phyloP scores from a whole-genome alignment of 2,113 vertebrate species.

The Asarcornis scutulata region DNA sequence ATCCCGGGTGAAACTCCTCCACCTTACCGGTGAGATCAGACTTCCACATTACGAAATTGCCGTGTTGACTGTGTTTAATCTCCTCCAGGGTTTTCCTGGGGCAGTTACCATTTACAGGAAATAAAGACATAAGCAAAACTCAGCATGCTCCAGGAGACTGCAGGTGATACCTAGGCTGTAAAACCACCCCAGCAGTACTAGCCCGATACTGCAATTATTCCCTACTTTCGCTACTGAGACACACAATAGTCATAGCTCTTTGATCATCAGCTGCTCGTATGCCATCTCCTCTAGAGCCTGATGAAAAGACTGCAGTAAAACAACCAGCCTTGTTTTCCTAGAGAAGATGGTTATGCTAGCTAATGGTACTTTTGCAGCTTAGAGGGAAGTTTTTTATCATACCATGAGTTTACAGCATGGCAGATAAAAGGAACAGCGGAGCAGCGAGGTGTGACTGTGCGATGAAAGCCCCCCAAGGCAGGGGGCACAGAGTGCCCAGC shows the following conservation, averaged over 20 bases:
- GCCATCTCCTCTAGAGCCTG: background rate
- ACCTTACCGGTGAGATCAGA: constrained; percentile 14
- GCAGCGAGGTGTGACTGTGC: rapidly evolving
- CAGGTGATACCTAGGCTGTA: background rate
- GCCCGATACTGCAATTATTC: background rate
- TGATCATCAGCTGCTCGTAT: background rate
- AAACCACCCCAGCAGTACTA: background rate
- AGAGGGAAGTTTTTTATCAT: background rate
- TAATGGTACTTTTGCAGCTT: background rate
- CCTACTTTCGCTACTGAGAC: background rate
- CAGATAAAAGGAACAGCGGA: background rate
- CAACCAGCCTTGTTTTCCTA: background rate
- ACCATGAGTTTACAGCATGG: background rate
- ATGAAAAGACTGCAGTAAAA: background rate
- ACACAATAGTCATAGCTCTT: background rate
- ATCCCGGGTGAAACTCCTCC: constrained; percentile 27
- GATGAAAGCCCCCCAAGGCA: background rate
- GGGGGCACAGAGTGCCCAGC: rapidly evolving
- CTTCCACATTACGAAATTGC: constrained; percentile 16
- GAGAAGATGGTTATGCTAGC: background rate
- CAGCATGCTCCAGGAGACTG: background rate
- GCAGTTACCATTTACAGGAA: background rate
- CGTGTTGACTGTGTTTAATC: background rate
- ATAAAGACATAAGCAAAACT: constrained; percentile 10
- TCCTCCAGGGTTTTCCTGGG: background rate